Conservation (phyloP, 2,797 vertebrate genomes). For the Tragelaphus oryx region DNA sequence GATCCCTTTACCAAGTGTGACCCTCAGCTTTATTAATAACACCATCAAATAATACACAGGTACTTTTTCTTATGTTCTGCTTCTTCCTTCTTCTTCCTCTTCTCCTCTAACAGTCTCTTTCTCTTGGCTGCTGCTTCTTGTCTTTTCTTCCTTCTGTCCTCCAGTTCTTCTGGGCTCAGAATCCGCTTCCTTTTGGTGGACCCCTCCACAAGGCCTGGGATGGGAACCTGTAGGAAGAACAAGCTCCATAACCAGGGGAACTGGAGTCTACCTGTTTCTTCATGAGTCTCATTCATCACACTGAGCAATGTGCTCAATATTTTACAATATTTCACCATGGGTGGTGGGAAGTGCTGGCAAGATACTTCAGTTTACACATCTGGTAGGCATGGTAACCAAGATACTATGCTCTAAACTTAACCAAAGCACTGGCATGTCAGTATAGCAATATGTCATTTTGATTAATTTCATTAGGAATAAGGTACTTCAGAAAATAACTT, state of each 20-base stretch:
- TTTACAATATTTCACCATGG: neutral
- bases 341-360: neutral
- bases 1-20: neutral
- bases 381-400: neutral
- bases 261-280: neutral
- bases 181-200: conserved; percentile 83
- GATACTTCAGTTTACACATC: too few species aligned
- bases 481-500: neutral
- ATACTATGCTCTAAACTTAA: neutral
- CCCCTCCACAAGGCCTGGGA: conserved; percentile 73
- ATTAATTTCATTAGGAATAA: neutral
- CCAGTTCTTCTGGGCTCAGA: conserved; percentile 85
- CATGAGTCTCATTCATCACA: neutral
- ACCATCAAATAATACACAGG: neutral
- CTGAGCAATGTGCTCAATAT: neutral
- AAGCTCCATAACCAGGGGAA: neutral
- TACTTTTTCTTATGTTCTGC: conserved; percentile 89
- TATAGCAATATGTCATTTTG: neutral
- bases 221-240: conserved; percentile 76
- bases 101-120: conserved; percentile 85
- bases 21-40: neutral
- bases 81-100: conserved; percentile 83
- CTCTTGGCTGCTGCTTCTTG: conserved; percentile 88
- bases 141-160: conserved; percentile 81
- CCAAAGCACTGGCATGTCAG: neutral